Conservation (phyloP, 2,888 invertebrate genomes). For the Andricus quercusramuli region DNA sequence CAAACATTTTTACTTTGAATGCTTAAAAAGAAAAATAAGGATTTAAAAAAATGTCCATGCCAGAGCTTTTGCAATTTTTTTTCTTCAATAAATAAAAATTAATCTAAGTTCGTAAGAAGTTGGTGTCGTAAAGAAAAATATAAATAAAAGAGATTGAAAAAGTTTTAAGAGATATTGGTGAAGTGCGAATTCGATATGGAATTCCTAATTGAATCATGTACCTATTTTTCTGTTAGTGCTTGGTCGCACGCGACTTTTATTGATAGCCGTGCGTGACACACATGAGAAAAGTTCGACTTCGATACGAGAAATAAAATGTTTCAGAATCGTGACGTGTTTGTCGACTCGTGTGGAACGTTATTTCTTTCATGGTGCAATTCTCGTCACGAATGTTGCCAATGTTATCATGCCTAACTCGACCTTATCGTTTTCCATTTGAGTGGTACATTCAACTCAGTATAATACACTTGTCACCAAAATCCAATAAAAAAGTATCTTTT, state of each 20-base stretch:
- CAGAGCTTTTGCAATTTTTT: no score
- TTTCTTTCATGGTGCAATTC: slow-evolving; percentile 19
- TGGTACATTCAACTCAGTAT: background rate
- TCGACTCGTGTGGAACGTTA: slow-evolving; percentile 15
- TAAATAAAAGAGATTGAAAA: background rate
- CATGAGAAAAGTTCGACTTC: slow-evolving; percentile 25
- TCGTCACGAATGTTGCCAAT: slow-evolving; percentile 12
- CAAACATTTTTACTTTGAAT: no score
- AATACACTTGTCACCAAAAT: no score
- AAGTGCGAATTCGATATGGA: background rate
- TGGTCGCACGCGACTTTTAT: background rate
- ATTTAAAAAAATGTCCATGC: no score
- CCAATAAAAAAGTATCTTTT: no score
- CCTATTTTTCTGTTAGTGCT: background rate
- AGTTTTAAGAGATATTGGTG: background rate
- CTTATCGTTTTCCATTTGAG: background rate
- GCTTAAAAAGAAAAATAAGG: no score
- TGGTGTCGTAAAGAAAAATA: background rate
- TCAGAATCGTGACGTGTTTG: slow-evolving; percentile 11
- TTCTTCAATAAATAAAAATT: no score
- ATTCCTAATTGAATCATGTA: background rate
- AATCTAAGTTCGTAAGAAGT: no score
- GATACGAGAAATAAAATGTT: slow-evolving; percentile 20
- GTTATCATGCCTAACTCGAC: background rate
- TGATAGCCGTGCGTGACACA: slow-evolving; percentile 5